Evolutionary conservation across 2,797 vertebrate genomes (phyloP), one percentile per base, ranked within the genome.

Genomic region (Limosa lapponica): DNA sequence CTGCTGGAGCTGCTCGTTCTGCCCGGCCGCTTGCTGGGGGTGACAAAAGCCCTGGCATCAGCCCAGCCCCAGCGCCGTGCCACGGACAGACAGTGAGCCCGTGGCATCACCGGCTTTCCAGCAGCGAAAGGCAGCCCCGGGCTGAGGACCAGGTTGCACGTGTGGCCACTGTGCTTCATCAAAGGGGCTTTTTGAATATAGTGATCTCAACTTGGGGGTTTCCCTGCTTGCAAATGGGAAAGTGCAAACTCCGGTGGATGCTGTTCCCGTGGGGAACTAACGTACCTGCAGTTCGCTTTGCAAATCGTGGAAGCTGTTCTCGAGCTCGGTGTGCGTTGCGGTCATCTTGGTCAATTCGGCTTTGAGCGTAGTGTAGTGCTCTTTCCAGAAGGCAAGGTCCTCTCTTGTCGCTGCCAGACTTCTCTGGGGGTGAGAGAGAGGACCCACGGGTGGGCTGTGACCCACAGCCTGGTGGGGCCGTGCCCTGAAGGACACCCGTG

Each of bases 261-360:
- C 55, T 11, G 16, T n/a, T 64, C 44, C 64, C 13, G 32, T 1
- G 0, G 77, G 75, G 49, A 30, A 0, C 25, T 2, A 7, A 8
- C 4, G 0, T 97, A 99, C 99, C 99, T 99, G 98, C 61, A 99
- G 96, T 80, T 99, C 97, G 28, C 96, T 97, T 52, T 99, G 98
- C 59, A 99, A 86, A 69, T 98, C 52, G 5, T 98, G 98, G 88
- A 99, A 97, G 86, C 98, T 98, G 74, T 98, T 98, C 22, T 89
- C 92, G 16, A 97, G 97, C 96, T 98, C 96, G 18, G 87, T 87
- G 49, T 99, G 98, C 5, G 96, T 98, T 11, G 96, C 89, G 94
- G 66, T 98, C 75, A 98, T 95, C 13, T 97, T 93, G 78, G 17
- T 97, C 92, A 96, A 96, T 16, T 96, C 98, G 5, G 97, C 96